A percentile compares a stretch with the other conserved stretches of the same genome.
Conservation (phyloP, 2,888 invertebrate genomes). For the Ectropis crepuscularia region DNA sequence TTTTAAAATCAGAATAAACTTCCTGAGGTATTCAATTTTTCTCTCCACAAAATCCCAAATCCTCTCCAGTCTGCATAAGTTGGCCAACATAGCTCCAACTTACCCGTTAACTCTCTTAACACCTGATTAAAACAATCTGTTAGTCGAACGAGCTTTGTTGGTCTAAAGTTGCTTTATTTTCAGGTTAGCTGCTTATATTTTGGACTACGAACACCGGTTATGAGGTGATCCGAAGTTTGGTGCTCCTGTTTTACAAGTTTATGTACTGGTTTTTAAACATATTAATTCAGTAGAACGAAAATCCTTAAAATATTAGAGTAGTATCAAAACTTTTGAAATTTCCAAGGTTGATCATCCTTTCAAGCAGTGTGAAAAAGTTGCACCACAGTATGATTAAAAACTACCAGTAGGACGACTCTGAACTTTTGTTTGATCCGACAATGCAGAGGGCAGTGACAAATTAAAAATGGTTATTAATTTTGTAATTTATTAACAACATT, state of each 20-base stretch:
- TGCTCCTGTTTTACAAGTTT: neutral
- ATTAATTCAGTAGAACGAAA: no score
- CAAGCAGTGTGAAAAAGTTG: no score
- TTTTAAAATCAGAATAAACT: neutral
- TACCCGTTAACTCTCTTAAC: constrained; percentile 34
- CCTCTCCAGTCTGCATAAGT: constrained; percentile 25
- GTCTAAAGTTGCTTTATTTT: constrained; percentile 15
- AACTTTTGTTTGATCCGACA: no score
- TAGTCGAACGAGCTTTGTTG: constrained; percentile 20
- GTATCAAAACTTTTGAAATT: no score
- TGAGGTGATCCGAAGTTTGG: neutral
- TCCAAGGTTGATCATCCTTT: no score
- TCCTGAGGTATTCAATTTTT: neutral
- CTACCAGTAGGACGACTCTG: no score
- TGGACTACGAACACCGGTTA: neutral
- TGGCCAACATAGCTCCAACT: constrained; percentile 25
- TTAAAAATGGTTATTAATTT: no score
- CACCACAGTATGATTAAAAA: no score
- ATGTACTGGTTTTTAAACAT: no score
- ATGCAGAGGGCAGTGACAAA: no score
- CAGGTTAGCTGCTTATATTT: constrained; percentile 16
- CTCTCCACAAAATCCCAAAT: constrained; percentile 4
- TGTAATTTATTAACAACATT: no score
- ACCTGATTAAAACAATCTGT: constrained; percentile 40
- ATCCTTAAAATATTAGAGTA: no score